A percentile compares a stretch with the other conserved stretches of the same genome.
These are phyloP conservation scores for Philhelius pedissequus DNA, from an alignment of 2,888 invertebrate species.

Conservation along the genomic window DNA sequence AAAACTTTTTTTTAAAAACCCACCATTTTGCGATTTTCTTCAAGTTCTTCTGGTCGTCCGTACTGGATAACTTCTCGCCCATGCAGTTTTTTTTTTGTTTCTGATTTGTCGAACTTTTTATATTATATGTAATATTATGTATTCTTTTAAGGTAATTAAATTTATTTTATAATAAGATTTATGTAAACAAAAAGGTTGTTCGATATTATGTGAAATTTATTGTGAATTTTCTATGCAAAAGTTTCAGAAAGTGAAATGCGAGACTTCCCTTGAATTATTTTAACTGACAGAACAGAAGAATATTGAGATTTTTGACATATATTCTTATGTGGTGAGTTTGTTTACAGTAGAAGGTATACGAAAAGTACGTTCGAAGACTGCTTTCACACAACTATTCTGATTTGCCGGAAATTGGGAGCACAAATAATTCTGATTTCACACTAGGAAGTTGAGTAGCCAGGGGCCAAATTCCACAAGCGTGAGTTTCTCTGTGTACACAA, in stretches of 20 bases:
- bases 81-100: conserved; percentile 30
- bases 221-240: conserved; percentile 26
- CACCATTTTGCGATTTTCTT: conserved; percentile 65
- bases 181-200: conserved; percentile 13
- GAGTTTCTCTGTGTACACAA: too few species aligned
- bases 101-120: background rate
- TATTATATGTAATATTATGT: background rate
- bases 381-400: too few species aligned
- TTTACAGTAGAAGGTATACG: background rate
- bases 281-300: conserved; percentile 58
- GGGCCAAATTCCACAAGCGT: too few species aligned
- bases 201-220: conserved; percentile 22
- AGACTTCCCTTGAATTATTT: conserved; percentile 45
- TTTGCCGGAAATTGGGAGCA: too few species aligned
- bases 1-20: conserved; percentile 44
- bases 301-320: conserved; percentile 26
- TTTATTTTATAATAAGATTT: conserved; percentile 19
- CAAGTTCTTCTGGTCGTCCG: conserved; percentile 27
- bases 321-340: conserved; percentile 11
- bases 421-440: too few species aligned
- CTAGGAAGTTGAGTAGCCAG: too few species aligned
- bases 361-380: too few species aligned
- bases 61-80: conserved; percentile 42
- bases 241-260: conserved; percentile 60
- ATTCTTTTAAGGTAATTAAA: conserved; percentile 28